Evolutionary conservation across 2,888 invertebrate genomes (phyloP).

Genomic region (Pseudolycoriella hygida): DNA sequence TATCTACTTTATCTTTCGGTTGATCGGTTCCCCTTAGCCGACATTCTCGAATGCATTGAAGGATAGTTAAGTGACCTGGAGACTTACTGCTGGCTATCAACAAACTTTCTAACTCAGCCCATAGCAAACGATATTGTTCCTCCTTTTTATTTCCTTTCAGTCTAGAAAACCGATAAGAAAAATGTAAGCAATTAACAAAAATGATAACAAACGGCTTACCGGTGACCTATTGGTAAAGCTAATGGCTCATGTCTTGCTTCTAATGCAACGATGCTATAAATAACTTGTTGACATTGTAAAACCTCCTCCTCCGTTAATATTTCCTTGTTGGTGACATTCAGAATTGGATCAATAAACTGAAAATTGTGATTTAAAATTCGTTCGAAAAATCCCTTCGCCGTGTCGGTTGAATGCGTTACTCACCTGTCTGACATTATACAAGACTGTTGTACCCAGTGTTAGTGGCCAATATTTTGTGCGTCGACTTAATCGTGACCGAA

Average conservation of each 20-base stretch:
- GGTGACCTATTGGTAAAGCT: slow-evolving; percentile 47
- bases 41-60: slow-evolving; percentile 68
- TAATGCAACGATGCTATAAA: slow-evolving; percentile 60
- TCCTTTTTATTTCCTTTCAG: slow-evolving; percentile 43
- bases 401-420: slow-evolving; percentile 18
- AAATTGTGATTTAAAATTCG: slow-evolving; percentile 2
- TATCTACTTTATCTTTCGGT: slow-evolving; percentile 37
- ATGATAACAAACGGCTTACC: slow-evolving; percentile 24
- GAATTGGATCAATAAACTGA: slow-evolving; percentile 65
- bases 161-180: slow-evolving; percentile 11
- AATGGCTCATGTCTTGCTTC: slow-evolving; percentile 73
- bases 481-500: slow-evolving; percentile 51
- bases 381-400: background rate
- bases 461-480: slow-evolving; percentile 79
- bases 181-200: background rate
- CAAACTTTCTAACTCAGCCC: slow-evolving; percentile 74
- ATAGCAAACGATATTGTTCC: slow-evolving; percentile 81
- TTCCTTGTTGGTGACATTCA: slow-evolving; percentile 64
- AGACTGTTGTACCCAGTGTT: slow-evolving; percentile 72
- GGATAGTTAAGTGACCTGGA: slow-evolving; percentile 55
- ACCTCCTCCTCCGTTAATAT: slow-evolving; percentile 72
- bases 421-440: slow-evolving; percentile 66
- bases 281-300: slow-evolving; percentile 67
- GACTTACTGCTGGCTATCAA: slow-evolving; percentile 63
- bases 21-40: slow-evolving; percentile 33